Conservation (phyloP, 2,113 vertebrate species). For the Tachuris rubrigastra region DNA sequence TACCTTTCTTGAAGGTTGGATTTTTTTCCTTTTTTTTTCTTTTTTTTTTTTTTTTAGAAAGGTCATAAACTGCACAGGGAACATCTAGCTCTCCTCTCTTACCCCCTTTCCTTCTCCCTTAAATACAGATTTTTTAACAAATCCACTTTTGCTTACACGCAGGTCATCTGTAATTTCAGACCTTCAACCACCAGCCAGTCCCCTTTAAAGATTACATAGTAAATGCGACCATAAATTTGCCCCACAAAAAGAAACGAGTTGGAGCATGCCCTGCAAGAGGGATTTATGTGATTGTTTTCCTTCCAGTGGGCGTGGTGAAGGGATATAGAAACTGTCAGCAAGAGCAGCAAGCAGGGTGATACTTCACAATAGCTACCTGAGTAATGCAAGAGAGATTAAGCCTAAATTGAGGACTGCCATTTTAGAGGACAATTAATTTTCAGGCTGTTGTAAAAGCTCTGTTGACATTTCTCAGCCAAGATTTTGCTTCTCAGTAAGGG, state of each 20-base stretch:
- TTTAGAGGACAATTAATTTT: slow-evolving; percentile 52
- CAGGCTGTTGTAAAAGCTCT: slow-evolving; percentile 1
- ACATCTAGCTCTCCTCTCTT: not conserved
- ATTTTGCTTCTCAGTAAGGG: not conserved
- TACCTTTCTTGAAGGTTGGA: slow-evolving; percentile 23
- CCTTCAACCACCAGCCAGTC: slow-evolving; percentile 37
- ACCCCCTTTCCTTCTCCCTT: not conserved
- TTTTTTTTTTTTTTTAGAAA: not conserved
- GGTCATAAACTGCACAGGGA: slow-evolving; percentile 46
- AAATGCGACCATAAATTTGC: slow-evolving; percentile 35
- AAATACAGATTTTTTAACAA: slow-evolving; percentile 46
- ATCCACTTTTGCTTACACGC: slow-evolving; percentile 33
- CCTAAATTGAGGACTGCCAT: slow-evolving; percentile 40
- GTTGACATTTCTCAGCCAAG: slow-evolving; percentile 50
- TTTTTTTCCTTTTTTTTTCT: not conserved
- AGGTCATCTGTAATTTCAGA: slow-evolving; percentile 69
- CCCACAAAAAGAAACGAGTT: slow-evolving; percentile 46
- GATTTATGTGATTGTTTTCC: slow-evolving; percentile 65
- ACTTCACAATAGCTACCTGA: slow-evolving; percentile 58
- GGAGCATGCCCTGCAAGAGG: slow-evolving; percentile 41
- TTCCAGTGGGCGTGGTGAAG: slow-evolving; percentile 39
- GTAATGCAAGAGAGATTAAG: slow-evolving; percentile 46
- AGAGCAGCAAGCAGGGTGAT: slow-evolving; percentile 15
- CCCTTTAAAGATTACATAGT: slow-evolving; percentile 45
- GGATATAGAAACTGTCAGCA: slow-evolving; percentile 33